These are phyloP conservation scores for Xestia ashworthii DNA, from an alignment of 2,888 invertebrate genomes.

Conservation along the genomic window DNA sequence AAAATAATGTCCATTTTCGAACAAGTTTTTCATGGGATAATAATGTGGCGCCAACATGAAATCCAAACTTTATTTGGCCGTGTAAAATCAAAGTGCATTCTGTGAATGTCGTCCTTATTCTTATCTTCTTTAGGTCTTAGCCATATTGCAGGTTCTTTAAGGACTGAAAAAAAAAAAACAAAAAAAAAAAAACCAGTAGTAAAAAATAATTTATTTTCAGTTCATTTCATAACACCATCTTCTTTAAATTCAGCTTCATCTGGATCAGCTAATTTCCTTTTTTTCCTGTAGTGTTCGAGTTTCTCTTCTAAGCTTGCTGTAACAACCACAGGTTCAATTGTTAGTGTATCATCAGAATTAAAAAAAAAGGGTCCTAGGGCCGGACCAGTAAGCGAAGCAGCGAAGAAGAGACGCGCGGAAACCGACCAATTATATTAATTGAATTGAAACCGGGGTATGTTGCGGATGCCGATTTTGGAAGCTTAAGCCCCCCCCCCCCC, in stretches of 20 bases:
- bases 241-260: slow-evolving; percentile 19
- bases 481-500: no score
- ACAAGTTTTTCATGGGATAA: background rate
- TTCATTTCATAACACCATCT: slow-evolving; percentile 8
- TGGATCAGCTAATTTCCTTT: slow-evolving; percentile 83
- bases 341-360: background rate
- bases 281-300: slow-evolving; percentile 94
- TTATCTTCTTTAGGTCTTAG: background rate
- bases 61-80: no score
- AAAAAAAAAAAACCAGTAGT: slow-evolving; percentile 3
- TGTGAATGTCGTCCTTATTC: background rate
- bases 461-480: no score
- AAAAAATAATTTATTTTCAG: slow-evolving; percentile 15
- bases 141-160: background rate
- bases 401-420: background rate
- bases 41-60: background rate
- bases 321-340: slow-evolving; percentile 75
- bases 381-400: no score
- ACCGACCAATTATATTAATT: background rate
- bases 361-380: background rate
- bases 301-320: slow-evolving; percentile 95
- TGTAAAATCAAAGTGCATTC: background rate
- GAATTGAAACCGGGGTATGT: background rate
- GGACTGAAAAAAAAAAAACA: slow-evolving; percentile 5
- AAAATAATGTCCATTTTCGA: background rate